Evolutionary conservation across 2,797 vertebrate species (phyloP).

Genomic region (Mus caroli): DNA sequence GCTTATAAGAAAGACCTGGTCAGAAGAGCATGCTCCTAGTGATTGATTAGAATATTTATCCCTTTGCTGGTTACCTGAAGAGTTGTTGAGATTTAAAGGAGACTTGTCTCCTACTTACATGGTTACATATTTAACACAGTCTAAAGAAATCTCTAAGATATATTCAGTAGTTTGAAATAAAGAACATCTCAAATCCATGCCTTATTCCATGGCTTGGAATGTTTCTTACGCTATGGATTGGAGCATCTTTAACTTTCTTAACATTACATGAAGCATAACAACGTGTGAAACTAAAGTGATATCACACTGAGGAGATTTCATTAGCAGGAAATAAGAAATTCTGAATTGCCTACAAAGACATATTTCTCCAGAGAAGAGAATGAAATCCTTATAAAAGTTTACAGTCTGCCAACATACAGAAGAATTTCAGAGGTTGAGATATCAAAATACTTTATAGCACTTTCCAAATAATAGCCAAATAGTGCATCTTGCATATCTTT

Average conservation of each 20-base stretch:
- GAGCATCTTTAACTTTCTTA: not conserved
- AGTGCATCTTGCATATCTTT: not conserved
- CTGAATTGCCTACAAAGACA: not conserved
- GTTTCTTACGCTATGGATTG: not conserved
- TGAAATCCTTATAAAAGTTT: not conserved
- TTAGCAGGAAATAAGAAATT: not conserved
- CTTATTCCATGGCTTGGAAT: too few relatives aligned
- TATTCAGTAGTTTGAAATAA: too few relatives aligned
- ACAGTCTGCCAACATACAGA: too few relatives aligned
- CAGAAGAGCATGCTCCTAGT: fast-evolving
- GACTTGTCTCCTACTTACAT: too few relatives aligned
- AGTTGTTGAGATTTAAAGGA: not conserved
- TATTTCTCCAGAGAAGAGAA: not conserved
- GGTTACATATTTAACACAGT: too few relatives aligned
- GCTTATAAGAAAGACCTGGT: too few relatives aligned
- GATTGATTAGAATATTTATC: too few relatives aligned
- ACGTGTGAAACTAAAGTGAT: not conserved
- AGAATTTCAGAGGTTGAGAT: not conserved
- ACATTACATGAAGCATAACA: not conserved
- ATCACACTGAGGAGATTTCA: not conserved
- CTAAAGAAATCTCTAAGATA: too few relatives aligned
- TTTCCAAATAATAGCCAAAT: not conserved
- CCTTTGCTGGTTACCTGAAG: not conserved
- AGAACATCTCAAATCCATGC: too few relatives aligned
- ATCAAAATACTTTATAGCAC: too few relatives aligned